A percentile compares a stretch with the other conserved stretches of the same genome.
Evolutionary conservation across 1,140 invertebrate species (phyloP).

Genomic region (Mesaphorura yosii): DNA sequence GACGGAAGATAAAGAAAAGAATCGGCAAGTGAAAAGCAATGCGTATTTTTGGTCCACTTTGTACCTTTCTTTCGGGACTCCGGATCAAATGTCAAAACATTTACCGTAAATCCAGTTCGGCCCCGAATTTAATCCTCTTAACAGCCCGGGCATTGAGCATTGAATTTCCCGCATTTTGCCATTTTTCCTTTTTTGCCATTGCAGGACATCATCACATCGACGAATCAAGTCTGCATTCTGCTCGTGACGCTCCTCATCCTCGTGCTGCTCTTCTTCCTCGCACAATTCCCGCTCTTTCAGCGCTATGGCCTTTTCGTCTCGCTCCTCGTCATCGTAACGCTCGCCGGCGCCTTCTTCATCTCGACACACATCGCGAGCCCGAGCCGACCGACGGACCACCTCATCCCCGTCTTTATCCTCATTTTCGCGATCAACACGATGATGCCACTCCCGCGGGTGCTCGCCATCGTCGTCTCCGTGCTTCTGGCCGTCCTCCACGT

Average conservation of each 20-base stretch:
- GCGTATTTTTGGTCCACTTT: no score
- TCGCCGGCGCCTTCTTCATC: slow-evolving; percentile 27
- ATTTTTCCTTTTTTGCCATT: slow-evolving; percentile 13
- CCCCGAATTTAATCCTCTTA: no score
- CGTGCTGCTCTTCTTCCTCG: slow-evolving; percentile 24
- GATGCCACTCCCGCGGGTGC: slow-evolving; percentile 31
- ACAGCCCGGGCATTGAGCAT: no score
- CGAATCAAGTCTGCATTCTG: slow-evolving; percentile 29
- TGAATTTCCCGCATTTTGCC: no score
- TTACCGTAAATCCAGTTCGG: no score
- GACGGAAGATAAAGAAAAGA: no score
- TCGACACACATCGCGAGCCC: slow-evolving; percentile 15
- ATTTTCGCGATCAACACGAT: slow-evolving; percentile 35
- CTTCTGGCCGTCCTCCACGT: slow-evolving; percentile 31
- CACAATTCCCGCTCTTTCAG: slow-evolving; percentile 29
- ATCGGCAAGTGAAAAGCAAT: no score
- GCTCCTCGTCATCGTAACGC: slow-evolving; percentile 29
- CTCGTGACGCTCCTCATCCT: slow-evolving; percentile 27
- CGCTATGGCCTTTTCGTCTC: slow-evolving; percentile 23
- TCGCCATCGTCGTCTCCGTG: slow-evolving; percentile 31
- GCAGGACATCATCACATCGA: slow-evolving; percentile 28
- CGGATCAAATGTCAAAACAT: no score
- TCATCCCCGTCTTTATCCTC: slow-evolving; percentile 33
- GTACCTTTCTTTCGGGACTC: neutral
- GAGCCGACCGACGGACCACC: slow-evolving; percentile 30